Evolutionary conservation across 2,888 invertebrate genomes (phyloP).

Genomic region (Bimastos eiseni): DNA sequence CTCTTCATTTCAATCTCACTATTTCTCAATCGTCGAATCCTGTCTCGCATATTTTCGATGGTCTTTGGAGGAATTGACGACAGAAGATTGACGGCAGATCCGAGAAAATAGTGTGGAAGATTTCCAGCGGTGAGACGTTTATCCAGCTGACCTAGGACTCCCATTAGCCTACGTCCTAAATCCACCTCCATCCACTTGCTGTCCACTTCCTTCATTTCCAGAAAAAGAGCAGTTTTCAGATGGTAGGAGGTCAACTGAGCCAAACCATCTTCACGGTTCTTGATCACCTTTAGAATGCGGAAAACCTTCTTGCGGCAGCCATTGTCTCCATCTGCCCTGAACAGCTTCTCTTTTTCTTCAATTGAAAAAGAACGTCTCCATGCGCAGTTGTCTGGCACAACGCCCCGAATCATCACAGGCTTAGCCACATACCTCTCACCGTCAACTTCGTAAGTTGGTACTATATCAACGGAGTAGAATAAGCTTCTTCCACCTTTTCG

Average conservation of each 20-base stretch:
- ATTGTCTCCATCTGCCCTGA: neutral
- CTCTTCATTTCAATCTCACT: neutral
- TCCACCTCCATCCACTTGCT: neutral
- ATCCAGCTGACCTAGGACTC: conserved; percentile 19
- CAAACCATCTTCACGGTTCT: neutral
- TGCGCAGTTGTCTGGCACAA: neutral
- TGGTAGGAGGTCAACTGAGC: neutral
- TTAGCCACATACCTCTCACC: conserved; percentile 23
- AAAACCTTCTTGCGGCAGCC: neutral
- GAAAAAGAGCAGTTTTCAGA: conserved; percentile 10
- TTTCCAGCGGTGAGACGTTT: neutral
- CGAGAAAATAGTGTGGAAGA: conserved; percentile 14
- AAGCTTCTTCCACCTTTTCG: neutral
- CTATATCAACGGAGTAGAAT: conserved; percentile 23
- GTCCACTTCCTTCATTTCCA: neutral
- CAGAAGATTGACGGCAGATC: neutral
- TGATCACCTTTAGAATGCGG: conserved; percentile 6
- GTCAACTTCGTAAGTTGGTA: conserved; percentile 22
- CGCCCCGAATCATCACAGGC: neutral
- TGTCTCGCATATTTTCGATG: neutral
- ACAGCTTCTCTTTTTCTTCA: neutral
- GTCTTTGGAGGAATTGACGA: neutral
- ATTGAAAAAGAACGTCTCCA: conserved; percentile 14
- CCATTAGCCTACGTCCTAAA: conserved; percentile 24
- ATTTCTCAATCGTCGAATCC: neutral